phyloP scores from a whole-genome alignment of 2,797 vertebrate genomes.

The Aselliscus stoliczkanus region DNA sequence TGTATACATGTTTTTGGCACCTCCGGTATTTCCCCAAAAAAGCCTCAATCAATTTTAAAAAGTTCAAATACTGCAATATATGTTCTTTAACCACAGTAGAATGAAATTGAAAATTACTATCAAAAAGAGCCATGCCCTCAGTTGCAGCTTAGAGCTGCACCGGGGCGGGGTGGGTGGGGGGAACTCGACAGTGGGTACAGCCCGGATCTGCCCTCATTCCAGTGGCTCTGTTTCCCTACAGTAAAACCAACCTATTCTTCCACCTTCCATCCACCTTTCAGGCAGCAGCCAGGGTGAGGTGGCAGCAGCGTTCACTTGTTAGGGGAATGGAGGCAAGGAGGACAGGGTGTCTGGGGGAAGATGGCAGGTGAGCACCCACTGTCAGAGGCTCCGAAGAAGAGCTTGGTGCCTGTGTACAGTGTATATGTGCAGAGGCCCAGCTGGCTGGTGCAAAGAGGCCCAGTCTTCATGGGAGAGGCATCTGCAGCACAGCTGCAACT shows the following conservation, averaged over 20 bases:
- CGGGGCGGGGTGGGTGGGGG: no score
- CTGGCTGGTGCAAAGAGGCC: constrained; percentile 58
- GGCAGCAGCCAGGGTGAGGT: background rate
- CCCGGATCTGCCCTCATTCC: background rate
- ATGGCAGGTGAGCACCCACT: accelerated
- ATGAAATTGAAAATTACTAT: background rate
- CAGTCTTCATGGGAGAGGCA: constrained; percentile 83
- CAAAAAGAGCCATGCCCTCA: no score
- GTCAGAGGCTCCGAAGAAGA: constrained; percentile 68
- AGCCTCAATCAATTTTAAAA: background rate
- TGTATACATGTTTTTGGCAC: no score
- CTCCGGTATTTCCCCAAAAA: no score
- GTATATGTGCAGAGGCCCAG: accelerated
- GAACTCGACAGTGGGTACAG: no score
- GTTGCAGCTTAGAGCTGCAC: no score
- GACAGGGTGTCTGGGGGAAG: no score
- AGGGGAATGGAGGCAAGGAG: background rate
- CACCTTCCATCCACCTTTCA: background rate
- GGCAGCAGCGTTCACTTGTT: constrained; percentile 46
- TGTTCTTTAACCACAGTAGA: background rate
- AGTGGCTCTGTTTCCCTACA: background rate
- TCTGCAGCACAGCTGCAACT: constrained; percentile 87
- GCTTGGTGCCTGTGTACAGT: constrained; percentile 17
- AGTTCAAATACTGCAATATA: background rate
- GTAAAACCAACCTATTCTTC: no score